Base-by-base conservation (phyloP, 2,797 vertebrate genomes). In the Aphelocoma californica region DNA sequence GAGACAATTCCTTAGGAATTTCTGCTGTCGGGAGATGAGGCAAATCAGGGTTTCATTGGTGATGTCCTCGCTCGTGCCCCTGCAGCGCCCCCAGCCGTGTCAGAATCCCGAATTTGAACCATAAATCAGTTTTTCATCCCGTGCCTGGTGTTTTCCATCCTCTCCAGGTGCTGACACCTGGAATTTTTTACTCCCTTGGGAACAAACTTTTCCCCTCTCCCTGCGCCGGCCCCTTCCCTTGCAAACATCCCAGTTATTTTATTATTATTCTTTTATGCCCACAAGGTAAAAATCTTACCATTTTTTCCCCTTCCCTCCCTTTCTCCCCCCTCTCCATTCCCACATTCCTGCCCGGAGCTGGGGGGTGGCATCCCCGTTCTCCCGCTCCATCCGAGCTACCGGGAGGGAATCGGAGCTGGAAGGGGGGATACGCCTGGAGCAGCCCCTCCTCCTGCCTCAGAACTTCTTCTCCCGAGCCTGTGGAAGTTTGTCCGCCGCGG, bases 181-280 rank as follows among this genome's bases (percentile, higher is more conserved):
- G 12, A 56, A 5, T 24, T 34, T 85, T 69, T 32, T 6, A 1
- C 16, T 18, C 28, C 28, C 7, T 13, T 24, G 26, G 15, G 31
- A 51, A 24, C 8, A 10, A 12, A 34, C 10, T 54, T 50, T 6
- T 5, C 50, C 61, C 25, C 18, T 79, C 71, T 74, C 87, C 88
- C 66, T 7, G 31, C 31, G 2, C n/a, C 0, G 7, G 47, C 88
- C 75, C 71, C 83, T 84, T 90, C 26, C 50, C 48, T 51, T 9
- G 6, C 67, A 93, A 90, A 64, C 80, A 96, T 94, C 94, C 85
- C 93, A 66, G 66, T 89, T 93, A 93, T 93, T 96, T 95, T 83
- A 83, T 86, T 48, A 44, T 83, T 56, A 44, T 58, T 50, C 31
- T 86, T 78, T 71, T 83, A 15, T 79, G 70, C 93, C 96, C 88